A percentile compares a stretch with the other conserved stretches of the same genome.
Evolutionary conservation across 2,888 invertebrate genomes (phyloP).

Genomic region (Enchytraeus crypticus): DNA sequence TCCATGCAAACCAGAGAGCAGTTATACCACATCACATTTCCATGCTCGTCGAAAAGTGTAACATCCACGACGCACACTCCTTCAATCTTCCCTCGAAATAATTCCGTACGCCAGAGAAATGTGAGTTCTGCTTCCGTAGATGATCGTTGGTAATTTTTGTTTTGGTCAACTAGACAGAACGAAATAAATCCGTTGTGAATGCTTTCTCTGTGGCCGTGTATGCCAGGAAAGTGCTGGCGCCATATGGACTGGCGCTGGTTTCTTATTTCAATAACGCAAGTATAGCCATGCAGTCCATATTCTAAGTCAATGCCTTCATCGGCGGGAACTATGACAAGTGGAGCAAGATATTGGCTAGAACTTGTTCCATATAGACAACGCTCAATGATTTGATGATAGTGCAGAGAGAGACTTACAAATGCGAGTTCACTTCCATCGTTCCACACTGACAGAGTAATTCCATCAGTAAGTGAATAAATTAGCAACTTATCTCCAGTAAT

Average conservation of each 20-base stretch:
- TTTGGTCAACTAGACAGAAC: constrained; percentile 13
- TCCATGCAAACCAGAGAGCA: neutral
- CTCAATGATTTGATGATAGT: neutral
- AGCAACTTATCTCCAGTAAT: neutral
- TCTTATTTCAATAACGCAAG: constrained; percentile 36
- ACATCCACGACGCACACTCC: constrained; percentile 4
- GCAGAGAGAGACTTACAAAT: neutral
- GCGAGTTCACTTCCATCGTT: neutral
- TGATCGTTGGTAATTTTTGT: constrained; percentile 11
- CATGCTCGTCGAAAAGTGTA: constrained; percentile 1
- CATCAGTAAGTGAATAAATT: neutral
- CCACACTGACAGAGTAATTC: neutral
- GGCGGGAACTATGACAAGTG: neutral
- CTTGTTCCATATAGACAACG: neutral
- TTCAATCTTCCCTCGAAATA: constrained; percentile 10
- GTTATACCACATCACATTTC: neutral
- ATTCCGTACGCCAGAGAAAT: constrained; percentile 22
- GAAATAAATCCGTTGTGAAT: constrained; percentile 8
- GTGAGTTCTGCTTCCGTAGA: constrained; percentile 10
- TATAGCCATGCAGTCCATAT: constrained; percentile 37
- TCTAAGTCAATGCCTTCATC: constrained; percentile 1
- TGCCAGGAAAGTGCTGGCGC: constrained; percentile 34
- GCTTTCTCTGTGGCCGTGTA: neutral
- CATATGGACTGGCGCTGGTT: constrained; percentile 36
- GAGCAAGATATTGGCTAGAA: neutral